Base-by-base conservation (phyloP, 1,140 invertebrate species). In the Pogonognathellus flavescens region DNA sequence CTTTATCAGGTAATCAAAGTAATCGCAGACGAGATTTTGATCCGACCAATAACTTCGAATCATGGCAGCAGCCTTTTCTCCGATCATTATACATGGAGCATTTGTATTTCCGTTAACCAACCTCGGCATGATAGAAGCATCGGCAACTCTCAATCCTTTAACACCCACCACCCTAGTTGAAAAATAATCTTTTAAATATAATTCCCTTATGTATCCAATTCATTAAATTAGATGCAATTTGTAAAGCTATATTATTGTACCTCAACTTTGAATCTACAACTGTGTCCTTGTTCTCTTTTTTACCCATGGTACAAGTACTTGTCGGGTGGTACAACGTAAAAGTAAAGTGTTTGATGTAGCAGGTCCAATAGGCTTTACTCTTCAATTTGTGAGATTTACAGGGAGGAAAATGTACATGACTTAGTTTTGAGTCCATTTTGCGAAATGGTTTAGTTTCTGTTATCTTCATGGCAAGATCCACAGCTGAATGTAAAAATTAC, bases 331-430 rank as follows among this genome's bases (percentile, higher is more conserved):
- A 85, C 16, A 80, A 0, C 2, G 96, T 97, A 94, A 96, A 95
- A 0, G 95, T 94, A 80, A 96, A 94, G 25, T 95, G 95, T 22
- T 95, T 91, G 14, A 96, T 95, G 89, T 95, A 94, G 89, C 96
- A 97, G 89, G 96, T 95, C 92, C 95, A 94, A 88, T 97, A 97
- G 5, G 93, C 93, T 86, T 97, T 95, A 1, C 93, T 94, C 18
- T 93, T 93, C 89, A 96, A 95, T 87, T 92, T 92, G 41, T 93
- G 91, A 59, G 95, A 92, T 84, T 93, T 93, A 89, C 96, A 97
- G 16, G 95, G 95, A 0, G 95, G 95, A 86, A 96, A 20, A 18
- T 59, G 62, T n/a, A 22, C 31, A 20, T 31, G 18, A 11, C 25
- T 8, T 1, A 83, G n/a, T 50, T 22, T 76, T n/a, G 84, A 50